Conservation (phyloP, 1,140 invertebrate species). For the Ceratoteleas bidentatus region DNA sequence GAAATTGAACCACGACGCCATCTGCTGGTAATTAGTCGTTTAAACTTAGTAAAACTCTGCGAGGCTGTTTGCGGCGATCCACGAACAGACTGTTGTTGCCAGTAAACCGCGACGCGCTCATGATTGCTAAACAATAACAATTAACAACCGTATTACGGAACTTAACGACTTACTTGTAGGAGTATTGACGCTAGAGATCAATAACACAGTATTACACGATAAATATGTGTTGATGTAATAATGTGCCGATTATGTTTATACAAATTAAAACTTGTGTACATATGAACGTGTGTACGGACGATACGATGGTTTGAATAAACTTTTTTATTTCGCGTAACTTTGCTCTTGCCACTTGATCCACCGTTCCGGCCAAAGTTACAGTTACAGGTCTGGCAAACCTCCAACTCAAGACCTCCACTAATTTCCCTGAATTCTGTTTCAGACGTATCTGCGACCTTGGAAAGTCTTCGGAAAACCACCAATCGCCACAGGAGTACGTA, state of each 20-base stretch:
- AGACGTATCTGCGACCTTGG: too few species aligned
- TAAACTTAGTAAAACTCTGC: not conserved
- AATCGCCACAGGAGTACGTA: too few species aligned
- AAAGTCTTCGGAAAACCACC: too few species aligned
- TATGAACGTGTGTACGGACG: slow-evolving; percentile 51
- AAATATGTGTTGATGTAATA: slow-evolving; percentile 65
- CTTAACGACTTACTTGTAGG: slow-evolving; percentile 38
- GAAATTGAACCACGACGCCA: too few species aligned
- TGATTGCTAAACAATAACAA: slow-evolving; percentile 43
- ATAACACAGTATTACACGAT: slow-evolving; percentile 65
- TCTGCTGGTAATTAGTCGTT: too few species aligned
- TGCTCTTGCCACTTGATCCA: too few species aligned
- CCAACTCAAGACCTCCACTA: too few species aligned
- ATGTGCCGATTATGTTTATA: slow-evolving; percentile 62
- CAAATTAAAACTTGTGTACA: slow-evolving; percentile 69
- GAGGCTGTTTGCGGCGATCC: slow-evolving; percentile 1
- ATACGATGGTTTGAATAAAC: slow-evolving; percentile 49
- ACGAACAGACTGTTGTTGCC: slow-evolving; percentile 17
- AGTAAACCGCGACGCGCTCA: slow-evolving; percentile 50
- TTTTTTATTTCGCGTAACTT: slow-evolving; percentile 46
- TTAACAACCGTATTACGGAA: slow-evolving; percentile 45
- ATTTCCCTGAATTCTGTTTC: too few species aligned
- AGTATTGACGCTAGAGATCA: slow-evolving; percentile 47
- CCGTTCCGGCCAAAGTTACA: too few species aligned
- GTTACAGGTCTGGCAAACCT: too few species aligned